These are phyloP conservation scores for Melieria picta DNA, from an alignment of 2,888 invertebrate species.

Conservation along the genomic window DNA sequence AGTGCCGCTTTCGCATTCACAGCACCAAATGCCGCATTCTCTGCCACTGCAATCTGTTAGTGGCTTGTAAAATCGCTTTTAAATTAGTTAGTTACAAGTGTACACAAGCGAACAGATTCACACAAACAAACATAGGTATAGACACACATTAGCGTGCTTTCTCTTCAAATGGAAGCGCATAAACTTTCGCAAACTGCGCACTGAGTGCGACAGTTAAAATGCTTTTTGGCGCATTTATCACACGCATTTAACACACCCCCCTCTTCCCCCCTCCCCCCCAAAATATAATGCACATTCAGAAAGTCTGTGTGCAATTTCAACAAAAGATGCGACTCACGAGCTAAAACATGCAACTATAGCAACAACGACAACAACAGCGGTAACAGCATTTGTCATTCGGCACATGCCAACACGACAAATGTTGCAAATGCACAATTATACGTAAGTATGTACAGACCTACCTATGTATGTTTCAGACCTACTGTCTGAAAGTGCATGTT, in stretches of 20 bases:
- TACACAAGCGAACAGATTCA: conserved; percentile 11
- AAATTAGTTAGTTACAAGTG: conserved; percentile 31
- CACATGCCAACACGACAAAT: conserved; percentile 21
- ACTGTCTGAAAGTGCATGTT: conserved; percentile 20
- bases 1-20: conserved; percentile 1
- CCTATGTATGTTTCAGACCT: too few species aligned
- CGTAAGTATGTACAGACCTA: conserved; percentile 7
- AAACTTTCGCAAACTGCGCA: background rate
- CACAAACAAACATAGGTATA: background rate
- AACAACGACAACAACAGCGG: conserved; percentile 5
- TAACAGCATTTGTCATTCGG: conserved; percentile 20
- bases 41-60: conserved; percentile 26
- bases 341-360: background rate
- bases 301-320: background rate
- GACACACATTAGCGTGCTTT: too few species aligned
- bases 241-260: background rate
- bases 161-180: background rate
- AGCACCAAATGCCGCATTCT: conserved; percentile 19
- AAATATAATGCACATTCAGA: background rate
- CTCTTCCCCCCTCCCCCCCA: background rate
- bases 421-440: conserved; percentile 33
- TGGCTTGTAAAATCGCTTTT: conserved; percentile 33
- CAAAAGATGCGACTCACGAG: background rate
- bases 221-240: conserved; percentile 28
- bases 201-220: conserved; percentile 27